Conservation (phyloP, 37 sponge, comb jelly and placozoan species). For the Cliona cf. orientalis region DNA sequence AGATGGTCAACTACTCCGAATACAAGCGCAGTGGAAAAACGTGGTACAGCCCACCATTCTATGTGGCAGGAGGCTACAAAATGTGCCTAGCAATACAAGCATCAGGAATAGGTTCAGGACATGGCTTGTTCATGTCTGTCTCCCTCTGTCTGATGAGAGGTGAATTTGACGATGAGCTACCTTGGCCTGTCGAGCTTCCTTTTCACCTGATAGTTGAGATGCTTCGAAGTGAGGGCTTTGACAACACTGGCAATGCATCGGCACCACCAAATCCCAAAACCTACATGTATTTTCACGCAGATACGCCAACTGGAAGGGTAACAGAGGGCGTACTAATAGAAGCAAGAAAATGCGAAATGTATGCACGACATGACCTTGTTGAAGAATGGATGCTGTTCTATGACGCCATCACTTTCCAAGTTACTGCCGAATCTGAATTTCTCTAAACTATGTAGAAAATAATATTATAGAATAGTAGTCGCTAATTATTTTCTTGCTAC, state of each 20-base stretch:
- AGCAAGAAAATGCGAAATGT: slow-evolving; percentile 52
- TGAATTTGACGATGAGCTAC: slow-evolving; percentile 47
- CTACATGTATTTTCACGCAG: slow-evolving; percentile 60
- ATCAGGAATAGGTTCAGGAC: slow-evolving; percentile 26
- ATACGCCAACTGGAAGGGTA: slow-evolving; percentile 40
- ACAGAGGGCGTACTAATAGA: slow-evolving; percentile 27
- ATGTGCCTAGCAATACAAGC: slow-evolving; percentile 59
- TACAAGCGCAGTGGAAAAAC: slow-evolving; percentile 39
- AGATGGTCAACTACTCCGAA: slow-evolving; percentile 67
- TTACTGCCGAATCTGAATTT: slow-evolving; percentile 61
- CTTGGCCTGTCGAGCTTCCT: slow-evolving; percentile 60
- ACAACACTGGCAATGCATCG: not conserved
- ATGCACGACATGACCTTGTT: slow-evolving; percentile 39
- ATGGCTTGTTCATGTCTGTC: slow-evolving; percentile 26
- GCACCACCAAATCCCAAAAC: slow-evolving; percentile 39
- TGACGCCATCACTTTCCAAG: slow-evolving; percentile 57
- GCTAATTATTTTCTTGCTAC: too few species aligned
- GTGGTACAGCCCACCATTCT: slow-evolving; percentile 64
- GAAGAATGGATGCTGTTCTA: slow-evolving; percentile 49
- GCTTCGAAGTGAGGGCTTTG: slow-evolving; percentile 13
- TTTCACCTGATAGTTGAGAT: slow-evolving; percentile 54
- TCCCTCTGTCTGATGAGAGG: slow-evolving; percentile 56
- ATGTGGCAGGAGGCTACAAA: slow-evolving; percentile 53
- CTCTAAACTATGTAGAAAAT: too few species aligned
- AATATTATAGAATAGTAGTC: too few species aligned